Conservation (phyloP, 2,797 vertebrate species). For the Chiloscyllium punctatum region DNA sequence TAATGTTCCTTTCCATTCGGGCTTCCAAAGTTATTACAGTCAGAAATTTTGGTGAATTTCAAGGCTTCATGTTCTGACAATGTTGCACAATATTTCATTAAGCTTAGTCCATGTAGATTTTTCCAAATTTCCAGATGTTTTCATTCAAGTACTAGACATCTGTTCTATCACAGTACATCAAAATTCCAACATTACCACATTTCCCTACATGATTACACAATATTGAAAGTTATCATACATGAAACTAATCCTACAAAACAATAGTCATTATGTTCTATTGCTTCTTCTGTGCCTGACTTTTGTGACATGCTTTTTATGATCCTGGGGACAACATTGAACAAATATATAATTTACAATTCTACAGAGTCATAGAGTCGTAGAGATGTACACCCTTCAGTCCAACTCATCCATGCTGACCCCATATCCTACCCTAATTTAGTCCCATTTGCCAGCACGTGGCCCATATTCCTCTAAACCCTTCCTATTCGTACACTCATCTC, state of each 20-base stretch:
- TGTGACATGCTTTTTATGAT: not conserved
- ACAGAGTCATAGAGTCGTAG: no score
- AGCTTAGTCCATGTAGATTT: not conserved
- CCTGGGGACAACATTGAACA: not conserved
- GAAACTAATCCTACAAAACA: not conserved
- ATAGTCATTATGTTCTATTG: no score
- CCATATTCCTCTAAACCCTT: no score
- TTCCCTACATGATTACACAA: not conserved
- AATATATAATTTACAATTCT: not conserved
- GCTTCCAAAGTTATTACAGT: no score
- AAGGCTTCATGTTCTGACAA: not conserved
- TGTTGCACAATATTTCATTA: not conserved
- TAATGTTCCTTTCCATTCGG: no score
- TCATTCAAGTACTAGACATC: not conserved
- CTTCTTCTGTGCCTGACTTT: not conserved
- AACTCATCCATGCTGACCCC: no score
- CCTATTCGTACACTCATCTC: no score
- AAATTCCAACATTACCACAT: not conserved
- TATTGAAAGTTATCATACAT: not conserved
- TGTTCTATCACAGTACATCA: not conserved
- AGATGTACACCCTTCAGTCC: no score
- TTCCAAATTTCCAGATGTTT: not conserved
- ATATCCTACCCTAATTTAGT: no score
- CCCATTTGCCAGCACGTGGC: no score
- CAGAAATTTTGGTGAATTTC: not conserved